phyloP scores from a whole-genome alignment of 2,797 vertebrate genomes.

The Numenius phaeopus region DNA sequence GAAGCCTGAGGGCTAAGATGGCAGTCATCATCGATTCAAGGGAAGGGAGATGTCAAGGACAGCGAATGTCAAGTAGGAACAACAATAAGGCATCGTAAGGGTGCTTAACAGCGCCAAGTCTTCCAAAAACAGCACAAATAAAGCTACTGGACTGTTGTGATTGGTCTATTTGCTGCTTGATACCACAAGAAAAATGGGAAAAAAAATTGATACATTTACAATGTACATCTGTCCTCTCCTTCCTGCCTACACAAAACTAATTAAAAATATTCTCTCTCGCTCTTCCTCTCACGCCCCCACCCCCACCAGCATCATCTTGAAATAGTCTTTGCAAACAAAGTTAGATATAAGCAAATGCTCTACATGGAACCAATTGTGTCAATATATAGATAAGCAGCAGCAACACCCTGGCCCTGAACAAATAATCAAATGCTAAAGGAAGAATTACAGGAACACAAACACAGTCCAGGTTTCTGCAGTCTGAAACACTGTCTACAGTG shows the following conservation, averaged over 20 bases:
- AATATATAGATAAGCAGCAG: conserved; percentile 45
- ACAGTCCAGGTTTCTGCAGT: not conserved
- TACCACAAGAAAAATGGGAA: conserved; percentile 39
- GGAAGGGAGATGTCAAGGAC: conserved; percentile 50
- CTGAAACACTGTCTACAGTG: not conserved
- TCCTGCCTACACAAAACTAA: conserved; percentile 49
- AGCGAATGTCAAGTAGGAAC: conserved; percentile 60
- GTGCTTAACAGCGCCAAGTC: conserved; percentile 4
- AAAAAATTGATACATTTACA: not conserved
- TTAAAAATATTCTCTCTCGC: conserved; percentile 51
- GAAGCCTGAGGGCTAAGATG: conserved; percentile 26
- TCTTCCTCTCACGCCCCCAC: conserved; percentile 3
- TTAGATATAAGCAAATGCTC: conserved; percentile 14
- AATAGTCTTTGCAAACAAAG: conserved; percentile 60
- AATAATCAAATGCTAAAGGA: conserved; percentile 7
- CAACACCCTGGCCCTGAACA: not conserved
- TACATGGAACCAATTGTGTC: conserved; percentile 9
- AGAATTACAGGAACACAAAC: not conserved
- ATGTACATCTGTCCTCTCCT: conserved; percentile 5
- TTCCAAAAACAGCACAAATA: conserved; percentile 28
- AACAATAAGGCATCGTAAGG: conserved; percentile 32
- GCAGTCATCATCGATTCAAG: conserved; percentile 32
- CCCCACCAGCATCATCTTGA: conserved; percentile 21
- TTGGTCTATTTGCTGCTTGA: conserved; percentile 48
- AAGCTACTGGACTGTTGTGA: not conserved